Conservation (phyloP, 1,140 invertebrate species). For the Calosoma granatense region DNA sequence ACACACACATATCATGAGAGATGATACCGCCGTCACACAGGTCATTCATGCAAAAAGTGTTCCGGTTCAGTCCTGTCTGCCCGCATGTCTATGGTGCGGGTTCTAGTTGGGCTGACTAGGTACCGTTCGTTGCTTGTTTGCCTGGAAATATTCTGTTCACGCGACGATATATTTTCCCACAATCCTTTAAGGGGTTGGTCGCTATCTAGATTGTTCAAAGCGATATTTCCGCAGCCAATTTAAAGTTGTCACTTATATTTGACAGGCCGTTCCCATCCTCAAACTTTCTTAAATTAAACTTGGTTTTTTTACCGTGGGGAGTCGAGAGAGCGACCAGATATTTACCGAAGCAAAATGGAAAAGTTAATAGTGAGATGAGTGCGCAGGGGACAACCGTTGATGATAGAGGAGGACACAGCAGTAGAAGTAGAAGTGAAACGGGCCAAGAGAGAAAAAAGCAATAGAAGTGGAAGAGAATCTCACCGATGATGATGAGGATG, state of each 20-base stretch:
- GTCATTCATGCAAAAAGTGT: too few relatives aligned
- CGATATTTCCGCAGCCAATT: conserved; percentile 6
- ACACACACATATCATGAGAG: too few relatives aligned
- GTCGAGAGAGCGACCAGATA: not conserved
- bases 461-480: not conserved
- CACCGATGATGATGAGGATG: too few relatives aligned
- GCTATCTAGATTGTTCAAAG: conserved; percentile 4
- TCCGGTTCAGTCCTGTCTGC: too few relatives aligned
- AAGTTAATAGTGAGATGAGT: conserved; percentile 3
- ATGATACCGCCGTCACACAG: too few relatives aligned
- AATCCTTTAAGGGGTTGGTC: conserved; percentile 2
- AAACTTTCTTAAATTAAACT: conserved; percentile 9
- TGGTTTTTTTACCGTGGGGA: not conserved
- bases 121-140: not conserved
- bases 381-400: too few relatives aligned
- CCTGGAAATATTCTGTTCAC: not conserved
- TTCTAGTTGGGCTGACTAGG: not conserved
- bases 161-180: not conserved
- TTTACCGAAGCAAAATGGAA: conserved; percentile 1
- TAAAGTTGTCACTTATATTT: conserved; percentile 9
- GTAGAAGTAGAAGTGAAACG: not conserved
- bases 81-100: too few relatives aligned
- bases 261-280: not conserved
- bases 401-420: too few relatives aligned
- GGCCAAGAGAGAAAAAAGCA: not conserved